phyloP scores from a whole-genome alignment of 2,797 vertebrate species.

The Rhabdophis nuchalis region DNA sequence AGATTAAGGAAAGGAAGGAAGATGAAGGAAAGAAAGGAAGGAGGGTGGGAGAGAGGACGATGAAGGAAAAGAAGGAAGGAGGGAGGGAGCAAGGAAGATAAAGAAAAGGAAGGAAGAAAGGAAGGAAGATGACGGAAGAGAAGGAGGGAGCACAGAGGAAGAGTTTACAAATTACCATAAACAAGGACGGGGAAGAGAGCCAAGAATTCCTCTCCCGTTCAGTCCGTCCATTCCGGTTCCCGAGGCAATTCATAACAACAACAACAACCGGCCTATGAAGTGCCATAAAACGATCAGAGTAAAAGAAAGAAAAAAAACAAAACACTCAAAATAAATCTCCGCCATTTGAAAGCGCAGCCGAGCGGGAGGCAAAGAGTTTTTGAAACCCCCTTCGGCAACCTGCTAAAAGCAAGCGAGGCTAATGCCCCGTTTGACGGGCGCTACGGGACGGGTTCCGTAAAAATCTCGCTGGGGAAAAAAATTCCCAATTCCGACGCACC shows the following conservation, averaged over 20 bases:
- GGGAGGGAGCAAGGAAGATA: too few species aligned
- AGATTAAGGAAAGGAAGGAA: too few species aligned
- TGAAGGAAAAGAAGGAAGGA: too few species aligned
- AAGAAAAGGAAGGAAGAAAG: too few species aligned
- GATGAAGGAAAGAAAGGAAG: too few species aligned
- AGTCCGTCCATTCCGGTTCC: background rate
- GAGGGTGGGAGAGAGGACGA: too few species aligned
- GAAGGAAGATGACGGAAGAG: rapidly evolving
- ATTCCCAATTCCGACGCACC: background rate
- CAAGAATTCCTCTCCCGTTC: background rate
- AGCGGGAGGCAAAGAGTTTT: background rate
- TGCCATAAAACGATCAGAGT: background rate
- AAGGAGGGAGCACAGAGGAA: too few species aligned
- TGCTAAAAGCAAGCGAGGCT: background rate
- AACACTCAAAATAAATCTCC: background rate
- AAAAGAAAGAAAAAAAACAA: background rate
- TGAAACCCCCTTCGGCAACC: background rate
- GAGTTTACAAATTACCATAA: background rate
- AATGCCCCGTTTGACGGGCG: too few species aligned
- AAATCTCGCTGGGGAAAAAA: too few species aligned
- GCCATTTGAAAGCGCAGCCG: background rate
- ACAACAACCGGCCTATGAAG: background rate
- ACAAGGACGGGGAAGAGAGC: background rate
- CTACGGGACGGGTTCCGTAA: too few species aligned
- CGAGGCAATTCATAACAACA: background rate